These are phyloP conservation scores for Aquatica leii DNA, from an alignment of 2,888 invertebrate species.

Conservation along the genomic window DNA sequence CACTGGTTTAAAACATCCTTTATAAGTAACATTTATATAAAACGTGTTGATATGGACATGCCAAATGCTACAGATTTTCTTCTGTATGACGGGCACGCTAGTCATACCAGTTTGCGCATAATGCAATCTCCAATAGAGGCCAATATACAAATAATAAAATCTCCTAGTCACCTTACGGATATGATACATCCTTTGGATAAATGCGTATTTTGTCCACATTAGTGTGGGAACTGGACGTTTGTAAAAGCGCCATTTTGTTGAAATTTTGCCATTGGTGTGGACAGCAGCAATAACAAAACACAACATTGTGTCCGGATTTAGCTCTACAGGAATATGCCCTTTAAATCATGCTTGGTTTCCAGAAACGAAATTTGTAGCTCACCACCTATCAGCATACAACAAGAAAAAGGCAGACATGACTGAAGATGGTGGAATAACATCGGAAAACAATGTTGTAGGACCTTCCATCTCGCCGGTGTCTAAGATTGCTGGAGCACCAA, in stretches of 20 bases:
- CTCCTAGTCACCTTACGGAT: background rate
- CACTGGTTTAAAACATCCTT: background rate
- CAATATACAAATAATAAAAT: background rate
- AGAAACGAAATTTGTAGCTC: background rate
- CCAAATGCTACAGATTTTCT: no score
- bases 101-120: background rate
- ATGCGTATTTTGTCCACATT: background rate
- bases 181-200: background rate
- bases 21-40: background rate
- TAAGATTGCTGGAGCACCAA: background rate
- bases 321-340: slow-evolving; percentile 1
- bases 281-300: no score
- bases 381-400: background rate
- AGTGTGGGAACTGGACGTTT: no score
- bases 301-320: no score
- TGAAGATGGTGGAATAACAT: background rate
- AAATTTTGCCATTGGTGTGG: background rate
- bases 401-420: background rate
- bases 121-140: background rate
- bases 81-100: no score
- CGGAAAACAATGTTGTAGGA: background rate
- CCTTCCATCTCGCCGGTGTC: background rate
- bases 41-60: background rate
- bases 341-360: background rate
- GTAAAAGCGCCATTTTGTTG: background rate